phyloP scores from a whole-genome alignment of 2,888 invertebrate species.

The Drosophila prolongata region DNA sequence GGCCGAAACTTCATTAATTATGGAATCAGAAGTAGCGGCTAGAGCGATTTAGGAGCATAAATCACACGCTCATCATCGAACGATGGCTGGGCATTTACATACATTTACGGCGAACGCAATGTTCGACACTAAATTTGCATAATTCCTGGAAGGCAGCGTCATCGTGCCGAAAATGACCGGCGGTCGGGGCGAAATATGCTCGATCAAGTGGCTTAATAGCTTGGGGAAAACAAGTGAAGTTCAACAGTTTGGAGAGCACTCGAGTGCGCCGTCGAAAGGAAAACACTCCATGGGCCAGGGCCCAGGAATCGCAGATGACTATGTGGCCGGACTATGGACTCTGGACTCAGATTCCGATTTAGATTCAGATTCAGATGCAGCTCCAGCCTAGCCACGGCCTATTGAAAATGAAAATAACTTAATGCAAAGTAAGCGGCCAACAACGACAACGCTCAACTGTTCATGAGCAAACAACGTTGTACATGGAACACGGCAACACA shows the following conservation, averaged over 20 bases:
- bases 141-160: slow-evolving; percentile 67
- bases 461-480: slow-evolving; percentile 69
- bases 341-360: background rate
- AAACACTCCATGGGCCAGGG: slow-evolving; percentile 63
- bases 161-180: slow-evolving; percentile 22
- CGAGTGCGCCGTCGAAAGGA: slow-evolving; percentile 65
- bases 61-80: slow-evolving; percentile 64
- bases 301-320: slow-evolving; percentile 42
- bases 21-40: slow-evolving; percentile 78
- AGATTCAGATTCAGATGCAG: background rate
- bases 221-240: slow-evolving; percentile 80
- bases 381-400: slow-evolving; percentile 64
- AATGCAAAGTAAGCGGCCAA: slow-evolving; percentile 75
- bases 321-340: too few relatives aligned
- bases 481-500: slow-evolving; percentile 56
- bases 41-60: slow-evolving; percentile 76
- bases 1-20: slow-evolving; percentile 67
- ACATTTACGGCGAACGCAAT: slow-evolving; percentile 30
- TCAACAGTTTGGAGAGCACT: slow-evolving; percentile 80
- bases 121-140: slow-evolving; percentile 71
- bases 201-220: slow-evolving; percentile 78
- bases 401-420: slow-evolving; percentile 80
- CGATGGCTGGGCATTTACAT: too few relatives aligned
- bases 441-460: slow-evolving; percentile 67
- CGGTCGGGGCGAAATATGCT: slow-evolving; percentile 21